Conservation (phyloP, 1,140 invertebrate species). For the Araneus ventricosus region DNA sequence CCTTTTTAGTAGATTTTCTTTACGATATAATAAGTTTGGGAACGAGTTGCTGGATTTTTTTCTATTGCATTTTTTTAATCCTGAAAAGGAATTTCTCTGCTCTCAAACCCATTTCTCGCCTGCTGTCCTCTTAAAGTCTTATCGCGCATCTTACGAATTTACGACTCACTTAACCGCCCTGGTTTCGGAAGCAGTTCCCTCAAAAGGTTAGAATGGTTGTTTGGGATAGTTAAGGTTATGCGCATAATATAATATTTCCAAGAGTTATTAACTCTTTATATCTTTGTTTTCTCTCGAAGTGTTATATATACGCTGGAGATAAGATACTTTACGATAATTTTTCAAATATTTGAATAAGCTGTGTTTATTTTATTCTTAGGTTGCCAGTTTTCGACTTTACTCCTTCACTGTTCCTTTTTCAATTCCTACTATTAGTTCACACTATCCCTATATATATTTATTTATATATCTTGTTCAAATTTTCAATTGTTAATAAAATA, state of each 20-base stretch:
- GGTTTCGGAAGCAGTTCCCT: neutral
- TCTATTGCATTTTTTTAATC: neutral
- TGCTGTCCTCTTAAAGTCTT: neutral
- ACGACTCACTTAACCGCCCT: neutral
- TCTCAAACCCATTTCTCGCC: neutral
- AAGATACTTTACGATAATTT: too few species aligned
- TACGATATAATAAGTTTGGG: neutral
- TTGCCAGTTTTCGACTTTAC: too few species aligned
- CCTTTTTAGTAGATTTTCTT: neutral
- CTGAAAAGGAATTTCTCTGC: neutral
- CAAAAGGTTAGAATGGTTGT: neutral
- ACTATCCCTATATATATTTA: too few species aligned
- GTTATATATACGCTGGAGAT: neutral
- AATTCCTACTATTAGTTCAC: too few species aligned
- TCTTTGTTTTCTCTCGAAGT: neutral
- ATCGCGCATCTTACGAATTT: neutral
- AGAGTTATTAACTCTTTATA: neutral
- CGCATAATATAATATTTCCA: neutral
- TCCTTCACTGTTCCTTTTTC: too few species aligned
- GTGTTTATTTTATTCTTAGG: too few species aligned
- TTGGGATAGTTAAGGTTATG: neutral
- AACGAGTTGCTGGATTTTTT: neutral
- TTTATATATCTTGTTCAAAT: too few species aligned
- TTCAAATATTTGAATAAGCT: too few species aligned
- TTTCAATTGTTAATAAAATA: too few species aligned